Evolutionary conservation across 1,140 invertebrate species (phyloP).

Genomic region (Penaeus chinensis): DNA sequence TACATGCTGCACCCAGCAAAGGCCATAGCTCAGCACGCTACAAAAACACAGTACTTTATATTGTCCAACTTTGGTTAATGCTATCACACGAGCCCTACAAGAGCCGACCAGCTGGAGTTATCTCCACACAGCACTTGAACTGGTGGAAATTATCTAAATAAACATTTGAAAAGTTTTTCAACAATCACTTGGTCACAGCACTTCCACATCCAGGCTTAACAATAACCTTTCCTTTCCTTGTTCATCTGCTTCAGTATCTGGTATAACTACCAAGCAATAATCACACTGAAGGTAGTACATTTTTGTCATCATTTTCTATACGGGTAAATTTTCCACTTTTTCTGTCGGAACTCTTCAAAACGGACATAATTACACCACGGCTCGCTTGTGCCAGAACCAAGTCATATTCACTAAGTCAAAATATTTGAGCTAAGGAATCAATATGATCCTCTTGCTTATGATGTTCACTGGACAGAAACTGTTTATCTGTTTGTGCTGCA

Average conservation of each 20-base stretch:
- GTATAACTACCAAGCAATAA: too few species aligned
- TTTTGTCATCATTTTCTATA: too few species aligned
- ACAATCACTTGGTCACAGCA: constrained; percentile 26
- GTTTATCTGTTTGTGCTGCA: constrained; percentile 1
- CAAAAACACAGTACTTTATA: constrained; percentile 9
- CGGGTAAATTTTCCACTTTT: too few species aligned
- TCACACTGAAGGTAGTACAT: too few species aligned
- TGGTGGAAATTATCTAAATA: constrained; percentile 28
- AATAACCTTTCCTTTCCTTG: too few species aligned
- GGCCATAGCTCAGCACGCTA: not conserved
- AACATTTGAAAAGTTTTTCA: constrained; percentile 25
- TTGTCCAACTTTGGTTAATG: constrained; percentile 53
- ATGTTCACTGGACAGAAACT: constrained; percentile 28
- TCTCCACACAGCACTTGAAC: constrained; percentile 19
- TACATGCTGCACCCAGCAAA: constrained; percentile 12
- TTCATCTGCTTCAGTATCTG: not conserved
- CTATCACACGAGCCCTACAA: constrained; percentile 53
- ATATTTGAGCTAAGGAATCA: constrained; percentile 47
- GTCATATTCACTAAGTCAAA: constrained; percentile 32
- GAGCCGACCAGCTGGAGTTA: constrained; percentile 28
- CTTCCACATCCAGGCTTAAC: not conserved
- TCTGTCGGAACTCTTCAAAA: not conserved
- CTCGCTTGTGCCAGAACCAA: constrained; percentile 31
- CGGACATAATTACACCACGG: constrained; percentile 16
- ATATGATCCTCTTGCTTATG: constrained; percentile 47